These are phyloP conservation scores for Drosophila bifasciata DNA, from an alignment of 1,140 invertebrate genomes.

Conservation along the genomic window DNA sequence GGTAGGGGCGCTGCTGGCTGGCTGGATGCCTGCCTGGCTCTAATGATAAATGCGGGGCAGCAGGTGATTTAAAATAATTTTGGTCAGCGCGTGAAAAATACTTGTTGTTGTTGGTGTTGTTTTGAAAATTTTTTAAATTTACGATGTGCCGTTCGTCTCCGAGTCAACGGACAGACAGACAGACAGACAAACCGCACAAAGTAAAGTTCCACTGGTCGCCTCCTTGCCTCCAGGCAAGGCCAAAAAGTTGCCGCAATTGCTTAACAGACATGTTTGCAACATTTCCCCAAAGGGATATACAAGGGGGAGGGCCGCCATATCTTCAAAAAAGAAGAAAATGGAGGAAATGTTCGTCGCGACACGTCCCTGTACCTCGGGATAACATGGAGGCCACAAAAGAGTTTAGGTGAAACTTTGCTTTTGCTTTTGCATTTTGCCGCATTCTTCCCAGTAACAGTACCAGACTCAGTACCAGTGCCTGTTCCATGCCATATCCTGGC, in stretches of 20 bases:
- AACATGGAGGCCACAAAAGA: conserved; percentile 65
- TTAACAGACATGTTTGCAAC: conserved; percentile 39
- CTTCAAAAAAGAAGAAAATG: conserved; percentile 27
- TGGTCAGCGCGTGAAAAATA: conserved; percentile 74
- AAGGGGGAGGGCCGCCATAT: neutral
- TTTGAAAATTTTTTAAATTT: conserved; percentile 78
- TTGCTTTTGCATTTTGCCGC: conserved; percentile 67
- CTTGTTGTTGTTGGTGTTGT: conserved; percentile 60
- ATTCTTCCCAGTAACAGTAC: neutral
- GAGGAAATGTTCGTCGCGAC: conserved; percentile 58
- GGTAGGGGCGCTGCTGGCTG: neutral
- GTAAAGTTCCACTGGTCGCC: conserved; percentile 15
- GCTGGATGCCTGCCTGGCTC: conserved; percentile 16
- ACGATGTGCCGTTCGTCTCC: conserved; percentile 64
- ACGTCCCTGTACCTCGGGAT: conserved; percentile 34
- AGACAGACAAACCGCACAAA: conserved; percentile 5
- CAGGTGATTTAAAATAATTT: conserved; percentile 83
- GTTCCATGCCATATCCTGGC: neutral
- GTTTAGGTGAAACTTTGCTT: conserved; percentile 74
- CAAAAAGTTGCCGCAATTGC: conserved; percentile 61
- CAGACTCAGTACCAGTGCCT: neutral
- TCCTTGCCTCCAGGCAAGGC: conserved; percentile 38
- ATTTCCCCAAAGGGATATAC: conserved; percentile 23
- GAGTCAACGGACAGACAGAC: neutral
- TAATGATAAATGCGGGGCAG: conserved; percentile 81